phyloP scores from a whole-genome alignment of 2,797 vertebrate genomes.

The Amblyraja radiata region DNA sequence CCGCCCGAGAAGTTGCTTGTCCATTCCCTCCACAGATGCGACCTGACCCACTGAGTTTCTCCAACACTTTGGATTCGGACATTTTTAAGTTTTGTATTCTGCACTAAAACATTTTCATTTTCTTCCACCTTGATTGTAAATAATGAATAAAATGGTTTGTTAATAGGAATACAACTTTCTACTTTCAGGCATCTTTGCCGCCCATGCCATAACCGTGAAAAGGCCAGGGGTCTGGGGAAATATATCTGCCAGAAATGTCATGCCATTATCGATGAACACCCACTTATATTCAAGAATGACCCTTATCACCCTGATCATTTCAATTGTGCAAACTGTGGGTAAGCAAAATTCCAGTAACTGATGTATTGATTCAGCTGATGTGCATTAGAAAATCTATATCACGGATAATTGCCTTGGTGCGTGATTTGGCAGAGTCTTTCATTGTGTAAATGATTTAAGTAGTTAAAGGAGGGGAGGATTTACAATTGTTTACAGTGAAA shows the following conservation, averaged over 20 bases:
- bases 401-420: background rate
- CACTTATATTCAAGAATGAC: conserved; percentile 93
- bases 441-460: background rate
- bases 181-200: conserved; percentile 82
- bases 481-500: background rate
- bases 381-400: background rate
- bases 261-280: conserved; percentile 90
- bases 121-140: background rate
- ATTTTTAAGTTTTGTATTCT: background rate
- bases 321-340: conserved; percentile 96
- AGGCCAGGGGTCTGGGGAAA: conserved; percentile 87
- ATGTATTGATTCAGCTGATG: background rate
- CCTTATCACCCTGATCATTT: conserved; percentile 98
- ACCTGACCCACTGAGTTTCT: too few species aligned
- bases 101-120: background rate
- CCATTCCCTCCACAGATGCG: too few species aligned
- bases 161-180: conserved; percentile 13
- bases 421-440: background rate
- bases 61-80: too few species aligned
- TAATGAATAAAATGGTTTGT: background rate
- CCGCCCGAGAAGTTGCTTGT: too few species aligned
- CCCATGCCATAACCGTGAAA: conserved; percentile 88
- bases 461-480: background rate
- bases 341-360: conserved; percentile 40
- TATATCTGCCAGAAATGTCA: conserved; percentile 95